These are phyloP conservation scores for Zalophus californianus DNA, from an alignment of 2,797 vertebrate genomes.

Conservation along the genomic window DNA sequence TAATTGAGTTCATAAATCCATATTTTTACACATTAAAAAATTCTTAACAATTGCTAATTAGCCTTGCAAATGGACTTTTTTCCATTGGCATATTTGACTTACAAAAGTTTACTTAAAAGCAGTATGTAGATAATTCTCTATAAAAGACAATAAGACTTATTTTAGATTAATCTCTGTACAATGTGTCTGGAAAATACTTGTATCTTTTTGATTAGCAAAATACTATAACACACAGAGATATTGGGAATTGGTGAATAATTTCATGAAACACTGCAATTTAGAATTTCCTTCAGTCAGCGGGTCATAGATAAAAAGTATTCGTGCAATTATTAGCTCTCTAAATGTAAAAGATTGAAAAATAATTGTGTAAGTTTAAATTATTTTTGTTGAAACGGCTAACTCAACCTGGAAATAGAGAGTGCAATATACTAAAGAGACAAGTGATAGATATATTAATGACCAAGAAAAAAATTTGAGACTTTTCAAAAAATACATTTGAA, in stretches of 20 bases:
- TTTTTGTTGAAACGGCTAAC: slow-evolving; percentile 14
- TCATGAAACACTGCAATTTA: slow-evolving; percentile 30
- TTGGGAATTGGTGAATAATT: background rate
- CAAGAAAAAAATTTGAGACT: background rate
- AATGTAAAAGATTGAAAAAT: slow-evolving; percentile 1
- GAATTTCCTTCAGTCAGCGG: background rate
- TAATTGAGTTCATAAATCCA: background rate
- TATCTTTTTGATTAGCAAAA: slow-evolving; percentile 37
- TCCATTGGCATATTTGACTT: background rate
- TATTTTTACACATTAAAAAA: slow-evolving; percentile 19
- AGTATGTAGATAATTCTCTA: background rate
- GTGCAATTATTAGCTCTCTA: background rate
- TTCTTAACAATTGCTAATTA: slow-evolving; percentile 14
- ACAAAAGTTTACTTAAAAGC: background rate
- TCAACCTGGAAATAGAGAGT: background rate
- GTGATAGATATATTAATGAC: background rate
- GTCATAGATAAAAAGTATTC: background rate
- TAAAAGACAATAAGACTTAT: background rate
- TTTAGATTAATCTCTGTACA: background rate
- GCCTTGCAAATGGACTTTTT: background rate
- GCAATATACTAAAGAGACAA: background rate
- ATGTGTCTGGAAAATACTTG: background rate
- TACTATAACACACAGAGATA: background rate
- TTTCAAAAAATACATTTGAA: slow-evolving; percentile 13
- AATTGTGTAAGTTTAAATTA: slow-evolving; percentile 7